Percentiles rank a stretch among this genome's conserved stretches.
Conservation (phyloP, 1,140 invertebrate species). For the Eurosta solidaginis region DNA sequence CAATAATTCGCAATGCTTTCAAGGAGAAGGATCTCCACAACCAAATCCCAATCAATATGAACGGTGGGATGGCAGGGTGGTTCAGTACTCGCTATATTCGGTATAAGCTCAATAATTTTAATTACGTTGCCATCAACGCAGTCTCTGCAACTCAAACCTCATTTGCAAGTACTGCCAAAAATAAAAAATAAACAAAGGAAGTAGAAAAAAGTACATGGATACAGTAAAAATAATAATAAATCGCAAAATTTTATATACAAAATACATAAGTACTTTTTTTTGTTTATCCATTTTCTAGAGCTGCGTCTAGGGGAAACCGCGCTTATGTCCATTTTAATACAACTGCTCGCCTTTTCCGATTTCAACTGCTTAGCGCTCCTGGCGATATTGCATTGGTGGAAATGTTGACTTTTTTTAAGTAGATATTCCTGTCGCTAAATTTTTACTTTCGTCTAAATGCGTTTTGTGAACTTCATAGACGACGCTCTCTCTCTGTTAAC, state of each 20-base stretch:
- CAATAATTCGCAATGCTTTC: not conserved
- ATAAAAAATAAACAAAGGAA: not conserved
- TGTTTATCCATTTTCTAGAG: no score
- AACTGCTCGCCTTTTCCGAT: no score
- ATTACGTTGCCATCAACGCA: not conserved
- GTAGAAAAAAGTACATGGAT: not conserved
- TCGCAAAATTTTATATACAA: not conserved
- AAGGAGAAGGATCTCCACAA: not conserved
- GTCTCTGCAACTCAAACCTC: not conserved
- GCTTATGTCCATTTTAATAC: no score
- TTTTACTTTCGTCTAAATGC: constrained; percentile 1
- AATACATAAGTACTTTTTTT: not conserved
- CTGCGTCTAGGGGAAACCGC: no score
- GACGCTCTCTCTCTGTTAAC: not conserved
- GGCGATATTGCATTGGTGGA: constrained; percentile 35
- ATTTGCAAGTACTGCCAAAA: not conserved
- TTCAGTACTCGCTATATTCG: not conserved
- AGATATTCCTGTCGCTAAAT: not conserved
- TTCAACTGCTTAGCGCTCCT: no score
- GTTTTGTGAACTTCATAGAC: not conserved
- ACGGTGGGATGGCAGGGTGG: not conserved
- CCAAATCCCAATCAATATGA: not conserved
- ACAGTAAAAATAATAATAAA: not conserved
- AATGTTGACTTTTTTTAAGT: constrained; percentile 31
- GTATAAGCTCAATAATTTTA: constrained; percentile 18